Conservation (phyloP, 2,888 invertebrate genomes). For the Scaptomyza parva region DNA sequence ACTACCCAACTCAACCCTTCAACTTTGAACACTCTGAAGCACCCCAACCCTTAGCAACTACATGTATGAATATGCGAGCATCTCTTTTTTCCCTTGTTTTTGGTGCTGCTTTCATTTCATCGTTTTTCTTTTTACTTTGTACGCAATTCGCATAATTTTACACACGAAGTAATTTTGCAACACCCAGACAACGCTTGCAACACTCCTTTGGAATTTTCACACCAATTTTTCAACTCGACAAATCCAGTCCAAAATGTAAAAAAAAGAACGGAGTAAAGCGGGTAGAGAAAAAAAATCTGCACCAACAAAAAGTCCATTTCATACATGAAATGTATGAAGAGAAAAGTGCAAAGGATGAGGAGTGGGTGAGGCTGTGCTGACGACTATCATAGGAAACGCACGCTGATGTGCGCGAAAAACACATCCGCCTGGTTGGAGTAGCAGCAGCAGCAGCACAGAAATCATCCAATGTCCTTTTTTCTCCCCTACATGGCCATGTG, state of each 20-base stretch:
- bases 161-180: slow-evolving; percentile 81
- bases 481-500: slow-evolving; percentile 17
- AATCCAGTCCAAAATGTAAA: slow-evolving; percentile 61
- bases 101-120: slow-evolving; percentile 23
- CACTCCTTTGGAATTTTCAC: slow-evolving; percentile 83
- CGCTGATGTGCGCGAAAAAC: slow-evolving; percentile 80
- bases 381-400: slow-evolving; percentile 80
- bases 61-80: slow-evolving; percentile 78
- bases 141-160: slow-evolving; percentile 82
- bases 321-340: slow-evolving; percentile 43
- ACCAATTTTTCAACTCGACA: slow-evolving; percentile 83
- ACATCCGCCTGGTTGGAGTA: slow-evolving; percentile 67
- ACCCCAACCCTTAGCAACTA: slow-evolving; percentile 31
- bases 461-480: slow-evolving; percentile 22
- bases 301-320: slow-evolving; percentile 49
- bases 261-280: slow-evolving; percentile 6
- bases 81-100: slow-evolving; percentile 59
- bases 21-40: neutral
- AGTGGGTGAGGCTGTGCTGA: slow-evolving; percentile 13
- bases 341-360: slow-evolving; percentile 5
- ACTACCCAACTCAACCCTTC: slow-evolving; percentile 8
- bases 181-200: slow-evolving; percentile 74
- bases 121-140: slow-evolving; percentile 39
- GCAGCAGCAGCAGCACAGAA: slow-evolving; percentile 29
- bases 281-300: slow-evolving; percentile 44